phyloP scores from a whole-genome alignment of 2,113 vertebrate genomes.

The Paraplagusia blochii region DNA sequence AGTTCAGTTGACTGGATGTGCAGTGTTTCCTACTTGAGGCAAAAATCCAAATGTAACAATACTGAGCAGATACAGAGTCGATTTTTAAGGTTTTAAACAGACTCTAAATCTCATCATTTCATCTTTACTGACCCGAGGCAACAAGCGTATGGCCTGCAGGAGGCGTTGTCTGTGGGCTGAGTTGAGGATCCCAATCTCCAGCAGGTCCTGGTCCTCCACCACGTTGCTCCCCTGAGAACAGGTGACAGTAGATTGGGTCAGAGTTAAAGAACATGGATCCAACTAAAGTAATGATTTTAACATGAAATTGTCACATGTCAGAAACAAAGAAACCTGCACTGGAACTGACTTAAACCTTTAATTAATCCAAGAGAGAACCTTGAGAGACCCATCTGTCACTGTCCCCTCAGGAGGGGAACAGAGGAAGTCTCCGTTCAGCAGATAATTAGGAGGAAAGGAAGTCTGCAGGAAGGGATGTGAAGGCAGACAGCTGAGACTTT shows the following conservation, averaged over 20 bases:
- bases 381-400: constrained; percentile 27
- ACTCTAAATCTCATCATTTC: no score
- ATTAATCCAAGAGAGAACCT: constrained; percentile 42
- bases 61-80: no score
- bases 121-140: constrained; percentile 84
- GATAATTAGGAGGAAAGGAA: constrained; percentile 39
- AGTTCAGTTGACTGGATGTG: not conserved
- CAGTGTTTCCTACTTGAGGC: no score
- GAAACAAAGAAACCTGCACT: not conserved
- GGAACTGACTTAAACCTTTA: constrained; percentile 36
- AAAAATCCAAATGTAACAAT: no score
- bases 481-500: constrained; percentile 15
- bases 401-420: constrained; percentile 15
- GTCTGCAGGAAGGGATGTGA: constrained; percentile 1
- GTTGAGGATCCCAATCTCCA: constrained; percentile 98
- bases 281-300: not conserved
- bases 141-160: constrained; percentile 96
- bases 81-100: no score
- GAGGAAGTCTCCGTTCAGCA: constrained; percentile 25
- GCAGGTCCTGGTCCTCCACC: constrained; percentile 96
- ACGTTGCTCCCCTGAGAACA: constrained; percentile 91
- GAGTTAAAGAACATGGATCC: not conserved
- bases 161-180: constrained; percentile 96
- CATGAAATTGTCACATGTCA: not conserved
- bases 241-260: no score